Conservation (phyloP, 2,888 invertebrate genomes). For the Hyalella azteca region DNA sequence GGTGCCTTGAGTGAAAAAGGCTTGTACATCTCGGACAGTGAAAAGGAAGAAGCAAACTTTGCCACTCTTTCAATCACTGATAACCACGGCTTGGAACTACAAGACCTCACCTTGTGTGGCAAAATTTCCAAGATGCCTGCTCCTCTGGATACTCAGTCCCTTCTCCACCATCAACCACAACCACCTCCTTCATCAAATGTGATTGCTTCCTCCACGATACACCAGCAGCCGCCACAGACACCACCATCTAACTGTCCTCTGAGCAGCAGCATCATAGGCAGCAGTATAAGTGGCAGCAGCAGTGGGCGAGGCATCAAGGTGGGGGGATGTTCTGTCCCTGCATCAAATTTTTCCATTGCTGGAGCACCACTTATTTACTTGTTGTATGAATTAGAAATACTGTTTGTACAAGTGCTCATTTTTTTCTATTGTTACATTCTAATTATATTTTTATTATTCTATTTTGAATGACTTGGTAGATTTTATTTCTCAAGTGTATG, state of each 20-base stretch:
- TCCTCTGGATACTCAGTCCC: neutral
- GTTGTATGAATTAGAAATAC: no score
- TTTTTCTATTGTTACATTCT: no score
- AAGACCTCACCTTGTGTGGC: neutral
- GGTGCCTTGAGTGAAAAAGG: neutral
- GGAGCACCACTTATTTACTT: no score
- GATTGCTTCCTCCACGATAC: neutral
- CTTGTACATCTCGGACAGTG: neutral
- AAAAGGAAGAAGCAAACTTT: neutral
- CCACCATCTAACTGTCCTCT: constrained; percentile 24
- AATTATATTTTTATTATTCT: no score
- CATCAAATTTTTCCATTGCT: no score
- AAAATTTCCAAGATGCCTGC: constrained; percentile 10
- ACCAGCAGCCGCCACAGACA: neutral
- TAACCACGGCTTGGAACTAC: neutral
- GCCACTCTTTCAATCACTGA: constrained; percentile 7
- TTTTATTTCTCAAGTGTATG: no score
- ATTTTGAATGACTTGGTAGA: no score
- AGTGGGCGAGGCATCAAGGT: constrained; percentile 21
- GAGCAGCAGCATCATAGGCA: constrained; percentile 8
- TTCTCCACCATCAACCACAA: constrained; percentile 21
- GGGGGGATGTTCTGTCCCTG: neutral
- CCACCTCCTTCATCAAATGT: neutral
- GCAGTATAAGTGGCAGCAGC: neutral
- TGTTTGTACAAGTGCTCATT: no score